Conservation (phyloP, 2,113 vertebrate genomes). For the Phyllostomus discolor region DNA sequence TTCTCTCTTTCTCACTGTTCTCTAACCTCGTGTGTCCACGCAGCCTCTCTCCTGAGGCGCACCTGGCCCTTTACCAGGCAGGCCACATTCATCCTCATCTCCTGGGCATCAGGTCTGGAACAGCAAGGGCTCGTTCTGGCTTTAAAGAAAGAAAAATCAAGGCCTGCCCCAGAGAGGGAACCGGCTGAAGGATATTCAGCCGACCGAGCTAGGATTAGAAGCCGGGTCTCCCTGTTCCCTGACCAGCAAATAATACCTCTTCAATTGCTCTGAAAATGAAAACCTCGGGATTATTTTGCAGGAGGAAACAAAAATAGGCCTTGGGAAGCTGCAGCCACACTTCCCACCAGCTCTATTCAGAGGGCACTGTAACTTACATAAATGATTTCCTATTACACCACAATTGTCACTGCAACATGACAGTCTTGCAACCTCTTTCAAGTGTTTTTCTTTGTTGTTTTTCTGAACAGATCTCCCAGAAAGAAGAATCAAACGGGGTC, state of each 20-base stretch:
- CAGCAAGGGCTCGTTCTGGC: neutral
- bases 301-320: neutral
- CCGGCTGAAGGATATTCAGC: neutral
- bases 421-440: constrained; percentile 66
- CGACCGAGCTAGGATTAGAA: constrained; percentile 7
- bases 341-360: constrained; percentile 27
- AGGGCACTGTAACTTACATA: constrained; percentile 56
- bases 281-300: constrained; percentile 55
- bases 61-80: neutral
- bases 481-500: constrained; percentile 71
- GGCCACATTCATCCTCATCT: neutral
- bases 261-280: constrained; percentile 60
- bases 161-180: neutral
- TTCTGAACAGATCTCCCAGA: constrained; percentile 72
- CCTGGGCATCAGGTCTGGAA: neutral
- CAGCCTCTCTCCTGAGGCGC: neutral
- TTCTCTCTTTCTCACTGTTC: neutral
- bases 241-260: constrained; percentile 32
- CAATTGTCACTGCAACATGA: constrained; percentile 73
- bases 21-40: neutral
- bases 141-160: constrained; percentile 34
- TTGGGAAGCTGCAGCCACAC: constrained; percentile 16
- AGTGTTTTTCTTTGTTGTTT: constrained; percentile 77
- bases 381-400: constrained; percentile 70
- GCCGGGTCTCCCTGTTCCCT: neutral